These are phyloP conservation scores for Sphaerophoria rueppellii DNA, from an alignment of 2,888 invertebrate species.

Conservation along the genomic window DNA sequence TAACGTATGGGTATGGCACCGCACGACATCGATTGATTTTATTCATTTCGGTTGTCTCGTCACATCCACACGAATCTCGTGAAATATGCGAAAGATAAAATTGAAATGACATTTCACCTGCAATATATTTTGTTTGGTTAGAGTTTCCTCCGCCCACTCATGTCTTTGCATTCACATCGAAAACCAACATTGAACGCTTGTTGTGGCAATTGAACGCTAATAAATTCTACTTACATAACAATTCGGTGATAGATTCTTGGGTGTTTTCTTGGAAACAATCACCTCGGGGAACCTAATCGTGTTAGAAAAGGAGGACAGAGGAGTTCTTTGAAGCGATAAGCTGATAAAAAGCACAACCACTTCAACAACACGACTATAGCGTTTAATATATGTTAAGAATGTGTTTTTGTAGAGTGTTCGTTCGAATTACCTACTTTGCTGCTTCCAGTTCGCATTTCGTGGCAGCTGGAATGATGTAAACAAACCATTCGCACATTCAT, in stretches of 20 bases:
- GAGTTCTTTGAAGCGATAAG: constrained; percentile 27
- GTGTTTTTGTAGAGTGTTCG: neutral
- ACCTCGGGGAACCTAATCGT: constrained; percentile 21
- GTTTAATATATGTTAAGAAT: neutral
- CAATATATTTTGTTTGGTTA: constrained; percentile 24
- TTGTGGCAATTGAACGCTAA: neutral
- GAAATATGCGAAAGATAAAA: constrained; percentile 21
- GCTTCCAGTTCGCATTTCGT: neutral
- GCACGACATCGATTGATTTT: constrained; percentile 17
- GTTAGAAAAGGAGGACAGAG: neutral
- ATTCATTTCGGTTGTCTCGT: neutral
- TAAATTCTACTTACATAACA: constrained; percentile 49
- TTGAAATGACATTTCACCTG: constrained; percentile 67
- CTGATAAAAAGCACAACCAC: constrained; percentile 52
- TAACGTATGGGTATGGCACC: neutral
- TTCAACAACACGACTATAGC: neutral
- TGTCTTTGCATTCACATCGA: neutral
- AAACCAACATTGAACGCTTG: constrained; percentile 4
- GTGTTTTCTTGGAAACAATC: constrained; percentile 2
- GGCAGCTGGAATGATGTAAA: constrained; percentile 13
- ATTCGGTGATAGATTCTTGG: constrained; percentile 28
- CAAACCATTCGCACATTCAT: constrained; percentile 3
- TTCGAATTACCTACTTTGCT: neutral
- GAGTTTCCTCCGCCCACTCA: constrained; percentile 19
- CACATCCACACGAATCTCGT: neutral